These are phyloP conservation scores for Aleiodes sp. DNA, from an alignment of 1,140 invertebrate species.

Conservation along the genomic window DNA sequence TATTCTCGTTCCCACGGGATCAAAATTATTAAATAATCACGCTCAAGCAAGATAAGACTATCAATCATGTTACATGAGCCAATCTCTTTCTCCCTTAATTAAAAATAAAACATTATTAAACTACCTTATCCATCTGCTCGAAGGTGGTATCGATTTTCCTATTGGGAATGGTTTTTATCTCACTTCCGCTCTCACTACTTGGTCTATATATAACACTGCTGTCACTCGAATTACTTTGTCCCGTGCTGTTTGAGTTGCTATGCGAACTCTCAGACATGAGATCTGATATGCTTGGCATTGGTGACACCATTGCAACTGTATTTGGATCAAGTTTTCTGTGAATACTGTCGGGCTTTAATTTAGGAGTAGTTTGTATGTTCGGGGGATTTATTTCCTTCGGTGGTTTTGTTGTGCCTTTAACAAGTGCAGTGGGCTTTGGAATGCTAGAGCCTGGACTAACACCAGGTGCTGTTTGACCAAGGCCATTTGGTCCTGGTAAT, in stretches of 20 bases:
- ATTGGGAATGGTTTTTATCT: constrained; percentile 68
- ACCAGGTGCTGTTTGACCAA: constrained; percentile 33
- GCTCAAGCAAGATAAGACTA: too few relatives aligned
- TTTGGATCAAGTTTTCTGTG: constrained; percentile 69
- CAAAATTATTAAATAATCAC: too few relatives aligned
- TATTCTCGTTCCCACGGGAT: too few relatives aligned
- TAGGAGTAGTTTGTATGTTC: constrained; percentile 46
- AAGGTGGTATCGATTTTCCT: constrained; percentile 66
- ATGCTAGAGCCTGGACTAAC: constrained; percentile 73
- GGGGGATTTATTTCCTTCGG: constrained; percentile 55
- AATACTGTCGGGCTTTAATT: constrained; percentile 50
- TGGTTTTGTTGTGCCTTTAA: constrained; percentile 85
- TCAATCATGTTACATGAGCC: too few relatives aligned
- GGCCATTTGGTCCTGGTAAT: constrained; percentile 34
- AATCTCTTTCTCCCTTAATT: too few relatives aligned
- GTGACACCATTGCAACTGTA: constrained; percentile 78
- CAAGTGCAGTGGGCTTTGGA: constrained; percentile 88
- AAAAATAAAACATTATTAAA: constrained; percentile 17
- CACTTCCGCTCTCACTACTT: constrained; percentile 74
- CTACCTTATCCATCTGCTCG: constrained; percentile 59
- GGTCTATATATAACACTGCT: constrained; percentile 76
- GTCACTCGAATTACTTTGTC: constrained; percentile 74
- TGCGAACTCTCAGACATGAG: constrained; percentile 69
- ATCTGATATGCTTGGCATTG: constrained; percentile 72
- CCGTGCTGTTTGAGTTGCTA: constrained; percentile 69